Evolutionary conservation across 2,888 invertebrate species (phyloP).

Genomic region (Meghimatium bilineatum): DNA sequence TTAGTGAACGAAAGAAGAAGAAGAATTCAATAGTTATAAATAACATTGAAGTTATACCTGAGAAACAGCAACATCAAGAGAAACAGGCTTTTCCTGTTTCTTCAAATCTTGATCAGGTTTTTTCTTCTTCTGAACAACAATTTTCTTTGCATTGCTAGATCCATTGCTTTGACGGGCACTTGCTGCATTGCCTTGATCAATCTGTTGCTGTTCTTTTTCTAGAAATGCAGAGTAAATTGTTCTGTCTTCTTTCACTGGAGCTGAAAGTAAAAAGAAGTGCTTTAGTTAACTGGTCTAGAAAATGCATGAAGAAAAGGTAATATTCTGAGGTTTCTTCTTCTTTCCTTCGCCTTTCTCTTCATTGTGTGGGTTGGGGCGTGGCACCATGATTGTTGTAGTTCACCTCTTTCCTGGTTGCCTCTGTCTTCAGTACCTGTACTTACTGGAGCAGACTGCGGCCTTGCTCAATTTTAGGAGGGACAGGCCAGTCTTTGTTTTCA

Average conservation of each 20-base stretch:
- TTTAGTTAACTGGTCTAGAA: no score
- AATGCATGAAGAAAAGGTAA: no score
- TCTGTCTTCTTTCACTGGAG: constrained; percentile 71
- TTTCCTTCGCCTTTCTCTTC: no score
- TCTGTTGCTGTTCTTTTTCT: constrained; percentile 55
- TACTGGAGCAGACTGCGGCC: no score
- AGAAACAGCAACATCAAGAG: constrained; percentile 60
- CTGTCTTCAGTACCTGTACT: no score
- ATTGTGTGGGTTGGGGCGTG: no score
- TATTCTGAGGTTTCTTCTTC: no score
- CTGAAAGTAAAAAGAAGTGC: constrained; percentile 62
- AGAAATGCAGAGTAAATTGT: constrained; percentile 75
- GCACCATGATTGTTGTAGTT: no score
- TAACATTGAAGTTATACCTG: constrained; percentile 52
- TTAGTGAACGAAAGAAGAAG: no score
- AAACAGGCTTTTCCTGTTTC: constrained; percentile 53
- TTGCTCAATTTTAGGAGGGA: no score
- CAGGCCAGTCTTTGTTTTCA: no score
- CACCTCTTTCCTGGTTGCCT: no score
- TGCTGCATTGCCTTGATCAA: constrained; percentile 36
- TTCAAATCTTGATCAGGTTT: constrained; percentile 60
- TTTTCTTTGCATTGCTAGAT: constrained; percentile 33
- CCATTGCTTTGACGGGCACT: constrained; percentile 32
- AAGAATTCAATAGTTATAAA: background rate
- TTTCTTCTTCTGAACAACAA: constrained; percentile 52